Conservation (phyloP, 2,113 vertebrate species). For the Siphamia tubifer region DNA sequence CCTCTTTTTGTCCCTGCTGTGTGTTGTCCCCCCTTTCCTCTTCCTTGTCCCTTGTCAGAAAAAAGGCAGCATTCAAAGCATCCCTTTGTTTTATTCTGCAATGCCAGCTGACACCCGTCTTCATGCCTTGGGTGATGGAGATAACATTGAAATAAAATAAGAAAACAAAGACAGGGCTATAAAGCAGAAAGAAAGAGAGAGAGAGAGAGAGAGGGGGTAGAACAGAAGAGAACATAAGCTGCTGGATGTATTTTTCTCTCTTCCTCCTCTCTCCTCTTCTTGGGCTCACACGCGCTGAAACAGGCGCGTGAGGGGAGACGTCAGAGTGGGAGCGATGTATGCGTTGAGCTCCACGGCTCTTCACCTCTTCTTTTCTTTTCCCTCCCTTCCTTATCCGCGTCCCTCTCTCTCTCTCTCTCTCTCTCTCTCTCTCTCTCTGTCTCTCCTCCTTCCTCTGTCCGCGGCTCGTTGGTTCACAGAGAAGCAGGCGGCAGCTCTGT, state of each 20-base stretch:
- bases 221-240: slow-evolving; percentile 27
- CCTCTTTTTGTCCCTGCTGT: slow-evolving; percentile 56
- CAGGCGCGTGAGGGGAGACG: slow-evolving; percentile 41
- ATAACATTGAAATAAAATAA: neutral
- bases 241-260: slow-evolving; percentile 53
- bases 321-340: slow-evolving; percentile 58
- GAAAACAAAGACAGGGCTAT: slow-evolving; percentile 11
- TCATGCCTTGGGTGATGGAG: slow-evolving; percentile 55
- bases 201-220: no score
- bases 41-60: slow-evolving; percentile 63
- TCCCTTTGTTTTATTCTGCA: slow-evolving; percentile 72
- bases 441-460: slow-evolving; percentile 25
- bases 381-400: slow-evolving; percentile 18
- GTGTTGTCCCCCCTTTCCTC: slow-evolving; percentile 62
- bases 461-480: slow-evolving; percentile 30
- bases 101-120: slow-evolving; percentile 58
- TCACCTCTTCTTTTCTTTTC: slow-evolving; percentile 38
- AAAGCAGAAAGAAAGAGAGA: no score
- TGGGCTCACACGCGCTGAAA: slow-evolving; percentile 38
- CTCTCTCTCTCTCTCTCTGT: slow-evolving; percentile 21
- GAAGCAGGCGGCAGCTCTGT: slow-evolving; percentile 45
- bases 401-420: slow-evolving; percentile 26
- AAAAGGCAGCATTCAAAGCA: slow-evolving; percentile 71
- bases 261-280: slow-evolving; percentile 25
- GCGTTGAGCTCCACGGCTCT: slow-evolving; percentile 51